Evolutionary conservation across 2,113 vertebrate genomes (phyloP).

Genomic region (Psephotus haematonotus): DNA sequence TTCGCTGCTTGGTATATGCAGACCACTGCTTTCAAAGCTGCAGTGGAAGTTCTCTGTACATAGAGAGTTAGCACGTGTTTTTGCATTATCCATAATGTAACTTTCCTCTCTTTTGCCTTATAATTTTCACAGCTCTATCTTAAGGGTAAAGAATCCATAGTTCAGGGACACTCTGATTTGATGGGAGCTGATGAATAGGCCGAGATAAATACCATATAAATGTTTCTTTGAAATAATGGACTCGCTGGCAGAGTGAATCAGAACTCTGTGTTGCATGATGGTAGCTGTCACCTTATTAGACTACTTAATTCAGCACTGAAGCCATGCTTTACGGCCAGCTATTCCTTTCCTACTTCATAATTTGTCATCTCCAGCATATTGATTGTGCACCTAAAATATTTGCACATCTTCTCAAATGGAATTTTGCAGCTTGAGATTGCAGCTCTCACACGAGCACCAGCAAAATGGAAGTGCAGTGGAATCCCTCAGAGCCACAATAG

Average conservation of each 20-base stretch:
- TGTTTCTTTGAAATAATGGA: constrained; percentile 1
- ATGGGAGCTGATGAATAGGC: constrained; percentile 24
- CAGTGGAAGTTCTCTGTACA: not conserved
- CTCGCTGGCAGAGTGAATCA: not conserved
- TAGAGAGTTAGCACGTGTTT: not conserved
- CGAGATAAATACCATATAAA: constrained; percentile 6
- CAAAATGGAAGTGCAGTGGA: not conserved
- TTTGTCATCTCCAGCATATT: not conserved
- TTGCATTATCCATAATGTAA: not conserved
- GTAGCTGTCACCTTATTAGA: constrained; percentile 13
- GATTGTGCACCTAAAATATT: not conserved
- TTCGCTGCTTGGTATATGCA: not conserved
- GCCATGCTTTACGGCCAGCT: not conserved
- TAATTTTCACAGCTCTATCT: constrained; percentile 1
- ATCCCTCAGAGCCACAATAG: not conserved
- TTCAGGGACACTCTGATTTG: not conserved
- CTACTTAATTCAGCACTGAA: not conserved
- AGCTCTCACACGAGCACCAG: not conserved
- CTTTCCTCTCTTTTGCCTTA: not conserved
- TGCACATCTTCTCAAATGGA: not conserved
- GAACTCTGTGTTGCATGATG: not conserved
- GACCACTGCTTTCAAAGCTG: not conserved
- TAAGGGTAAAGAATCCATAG: not conserved
- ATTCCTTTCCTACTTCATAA: not conserved
- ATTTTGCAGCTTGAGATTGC: not conserved